Evolutionary conservation across 2,888 invertebrate species (phyloP).

Genomic region (Cenopis cana): DNA sequence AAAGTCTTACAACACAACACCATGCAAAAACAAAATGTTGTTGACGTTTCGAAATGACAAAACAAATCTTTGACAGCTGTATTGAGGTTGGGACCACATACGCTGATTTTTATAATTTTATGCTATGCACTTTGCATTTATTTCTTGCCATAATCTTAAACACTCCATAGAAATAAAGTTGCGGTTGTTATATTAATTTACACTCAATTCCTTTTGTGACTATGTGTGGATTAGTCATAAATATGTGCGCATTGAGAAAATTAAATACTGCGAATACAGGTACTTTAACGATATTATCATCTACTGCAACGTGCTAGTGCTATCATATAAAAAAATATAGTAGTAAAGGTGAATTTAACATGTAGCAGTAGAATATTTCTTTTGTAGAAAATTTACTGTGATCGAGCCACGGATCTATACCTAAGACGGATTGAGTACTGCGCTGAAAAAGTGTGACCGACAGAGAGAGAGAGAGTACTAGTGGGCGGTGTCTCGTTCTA

Average conservation of each 20-base stretch:
- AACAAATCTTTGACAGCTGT: slow-evolving; percentile 1
- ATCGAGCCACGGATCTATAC: too few relatives aligned
- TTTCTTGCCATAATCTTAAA: too few relatives aligned
- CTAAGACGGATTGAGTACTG: too few relatives aligned
- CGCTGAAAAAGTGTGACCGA: too few relatives aligned
- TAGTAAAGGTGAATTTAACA: slow-evolving; percentile 7
- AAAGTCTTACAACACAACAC: slow-evolving; percentile 20
- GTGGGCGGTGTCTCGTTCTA: too few relatives aligned
- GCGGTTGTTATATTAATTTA: background rate
- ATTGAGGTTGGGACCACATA: background rate
- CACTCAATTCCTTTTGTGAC: background rate
- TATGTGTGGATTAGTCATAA: background rate
- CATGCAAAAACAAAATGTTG: slow-evolving; percentile 21
- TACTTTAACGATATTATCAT: background rate
- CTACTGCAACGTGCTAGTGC: background rate
- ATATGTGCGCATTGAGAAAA: too few relatives aligned
- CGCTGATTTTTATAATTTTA: background rate
- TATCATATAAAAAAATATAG: background rate
- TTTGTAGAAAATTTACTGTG: too few relatives aligned
- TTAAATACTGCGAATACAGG: too few relatives aligned
- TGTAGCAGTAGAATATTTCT: background rate
- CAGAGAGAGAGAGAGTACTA: too few relatives aligned
- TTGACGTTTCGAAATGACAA: slow-evolving; percentile 3
- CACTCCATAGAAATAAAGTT: too few relatives aligned
- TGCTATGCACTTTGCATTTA: too few relatives aligned